These are phyloP conservation scores for Philereme vetulata DNA, from an alignment of 2,888 invertebrate species.

Conservation along the genomic window DNA sequence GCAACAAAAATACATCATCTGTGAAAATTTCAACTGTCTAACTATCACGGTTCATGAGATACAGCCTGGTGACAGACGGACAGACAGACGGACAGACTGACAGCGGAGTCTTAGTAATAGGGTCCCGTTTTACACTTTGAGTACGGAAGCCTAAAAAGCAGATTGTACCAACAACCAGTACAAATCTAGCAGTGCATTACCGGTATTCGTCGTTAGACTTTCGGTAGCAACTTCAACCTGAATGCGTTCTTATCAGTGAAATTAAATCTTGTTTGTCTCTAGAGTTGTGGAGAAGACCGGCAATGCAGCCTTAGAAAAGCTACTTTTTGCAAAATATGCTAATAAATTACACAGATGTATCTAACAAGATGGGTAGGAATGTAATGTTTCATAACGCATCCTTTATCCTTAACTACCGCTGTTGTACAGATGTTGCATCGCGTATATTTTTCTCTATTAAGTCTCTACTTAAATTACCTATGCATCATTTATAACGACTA, in stretches of 20 bases:
- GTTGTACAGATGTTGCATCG: conserved; percentile 27
- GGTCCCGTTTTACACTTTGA: too few relatives aligned
- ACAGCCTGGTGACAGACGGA: too few relatives aligned
- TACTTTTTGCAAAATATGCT: conserved; percentile 25
- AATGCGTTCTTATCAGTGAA: conserved; percentile 5
- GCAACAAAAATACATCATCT: too few relatives aligned
- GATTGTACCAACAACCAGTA: too few relatives aligned
- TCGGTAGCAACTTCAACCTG: background rate
- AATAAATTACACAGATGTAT: conserved; percentile 1
- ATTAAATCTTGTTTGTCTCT: conserved; percentile 35
- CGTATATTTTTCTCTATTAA: background rate
- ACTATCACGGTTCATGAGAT: too few relatives aligned
- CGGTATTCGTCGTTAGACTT: background rate
- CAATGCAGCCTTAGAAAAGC: conserved; percentile 19
- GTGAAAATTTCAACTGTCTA: too few relatives aligned
- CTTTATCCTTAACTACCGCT: conserved; percentile 22
- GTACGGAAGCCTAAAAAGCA: too few relatives aligned
- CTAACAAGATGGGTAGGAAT: conserved; percentile 15
- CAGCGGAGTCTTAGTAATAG: too few relatives aligned
- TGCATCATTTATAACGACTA: conserved; percentile 22
- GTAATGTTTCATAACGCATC: conserved; percentile 25
- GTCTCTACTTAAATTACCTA: background rate
- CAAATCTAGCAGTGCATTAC: conserved; percentile 2
- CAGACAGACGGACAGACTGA: too few relatives aligned
- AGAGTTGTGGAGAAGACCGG: conserved; percentile 35